A percentile compares a stretch with the other conserved stretches of the same genome.
These are phyloP conservation scores for Poeciliopsis paucimaculata DNA, from an alignment of 2,797 vertebrate species.

Conservation along the genomic window DNA sequence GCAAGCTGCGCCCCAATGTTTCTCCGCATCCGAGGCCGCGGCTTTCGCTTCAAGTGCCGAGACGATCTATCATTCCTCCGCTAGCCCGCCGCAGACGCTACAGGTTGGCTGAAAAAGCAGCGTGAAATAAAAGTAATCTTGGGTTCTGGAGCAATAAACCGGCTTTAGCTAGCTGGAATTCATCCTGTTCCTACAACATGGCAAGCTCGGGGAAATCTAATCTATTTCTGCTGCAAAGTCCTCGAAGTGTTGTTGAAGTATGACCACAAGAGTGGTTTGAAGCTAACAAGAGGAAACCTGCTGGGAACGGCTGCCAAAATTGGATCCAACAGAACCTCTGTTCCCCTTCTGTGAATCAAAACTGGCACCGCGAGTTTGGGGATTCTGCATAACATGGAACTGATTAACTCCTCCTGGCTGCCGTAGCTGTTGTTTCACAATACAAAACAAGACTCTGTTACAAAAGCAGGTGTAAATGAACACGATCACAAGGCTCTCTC, in stretches of 20 bases:
- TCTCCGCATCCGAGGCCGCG: constrained; percentile 35
- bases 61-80: constrained; percentile 64
- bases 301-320: constrained; percentile 2
- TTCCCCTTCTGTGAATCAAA: background rate
- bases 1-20: constrained; percentile 55
- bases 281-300: constrained; percentile 29
- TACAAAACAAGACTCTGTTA: constrained; percentile 31
- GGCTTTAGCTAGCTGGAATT: constrained; percentile 49
- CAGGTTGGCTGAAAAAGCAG: constrained; percentile 65
- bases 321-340: constrained; percentile 10
- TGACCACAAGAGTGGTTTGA: constrained; percentile 22
- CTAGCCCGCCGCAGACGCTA: constrained; percentile 41
- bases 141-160: constrained; percentile 49
- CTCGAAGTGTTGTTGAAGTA: constrained; percentile 32
- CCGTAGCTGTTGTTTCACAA: background rate
- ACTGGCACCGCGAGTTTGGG: background rate
- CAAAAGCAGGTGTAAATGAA: constrained; percentile 30
- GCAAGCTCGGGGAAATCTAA: constrained; percentile 53
- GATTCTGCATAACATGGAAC: background rate
- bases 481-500: constrained; percentile 63
- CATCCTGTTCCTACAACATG: constrained; percentile 33
- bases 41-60: constrained; percentile 53
- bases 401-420: constrained; percentile 9
- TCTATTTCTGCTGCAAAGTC: constrained; percentile 45
- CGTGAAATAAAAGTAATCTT: constrained; percentile 73